These are phyloP conservation scores for Molossus alvarezi DNA, from an alignment of 2,797 vertebrate species.

Conservation along the genomic window DNA sequence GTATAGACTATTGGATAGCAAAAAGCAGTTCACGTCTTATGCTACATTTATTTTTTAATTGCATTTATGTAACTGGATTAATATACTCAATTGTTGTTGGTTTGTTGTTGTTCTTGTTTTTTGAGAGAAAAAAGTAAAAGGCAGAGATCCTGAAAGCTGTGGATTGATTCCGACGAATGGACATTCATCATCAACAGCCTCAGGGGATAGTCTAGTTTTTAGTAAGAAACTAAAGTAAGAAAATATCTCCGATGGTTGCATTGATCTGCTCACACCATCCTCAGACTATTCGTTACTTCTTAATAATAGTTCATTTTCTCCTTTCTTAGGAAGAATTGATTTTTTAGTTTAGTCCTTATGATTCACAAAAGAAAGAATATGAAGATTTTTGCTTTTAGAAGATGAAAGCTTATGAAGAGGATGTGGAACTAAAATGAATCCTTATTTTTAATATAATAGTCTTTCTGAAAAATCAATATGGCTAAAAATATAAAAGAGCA, in stretches of 20 bases:
- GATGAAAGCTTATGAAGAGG: conserved; percentile 74
- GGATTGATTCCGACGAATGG: not conserved
- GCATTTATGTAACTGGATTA: conserved; percentile 38
- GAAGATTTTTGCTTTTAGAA: conserved; percentile 80
- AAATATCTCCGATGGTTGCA: conserved; percentile 55
- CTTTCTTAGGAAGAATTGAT: conserved; percentile 80
- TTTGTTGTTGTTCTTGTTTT: not conserved
- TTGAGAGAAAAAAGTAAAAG: conserved; percentile 41
- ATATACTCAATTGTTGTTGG: not conserved
- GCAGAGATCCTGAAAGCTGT: not conserved
- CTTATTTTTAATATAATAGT: conserved; percentile 77
- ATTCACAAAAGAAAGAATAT: conserved; percentile 79
- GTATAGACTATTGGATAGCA: conserved; percentile 3
- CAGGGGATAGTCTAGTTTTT: conserved; percentile 61
- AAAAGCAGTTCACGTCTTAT: conserved; percentile 19
- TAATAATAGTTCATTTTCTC: conserved; percentile 78
- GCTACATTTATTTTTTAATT: conserved; percentile 46
- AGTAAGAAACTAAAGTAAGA: conserved; percentile 57
- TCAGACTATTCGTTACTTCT: conserved; percentile 78
- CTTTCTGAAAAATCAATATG: conserved; percentile 77
- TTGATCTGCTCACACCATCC: conserved; percentile 66
- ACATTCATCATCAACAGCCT: conserved; percentile 40
- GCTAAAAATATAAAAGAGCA: conserved; percentile 32
- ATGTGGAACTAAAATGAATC: conserved; percentile 73
- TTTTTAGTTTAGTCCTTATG: conserved; percentile 79